Percentiles rank a stretch among this genome's conserved stretches.
phyloP scores from a whole-genome alignment of 2,888 invertebrate species.

The Oscheius onirici region DNA sequence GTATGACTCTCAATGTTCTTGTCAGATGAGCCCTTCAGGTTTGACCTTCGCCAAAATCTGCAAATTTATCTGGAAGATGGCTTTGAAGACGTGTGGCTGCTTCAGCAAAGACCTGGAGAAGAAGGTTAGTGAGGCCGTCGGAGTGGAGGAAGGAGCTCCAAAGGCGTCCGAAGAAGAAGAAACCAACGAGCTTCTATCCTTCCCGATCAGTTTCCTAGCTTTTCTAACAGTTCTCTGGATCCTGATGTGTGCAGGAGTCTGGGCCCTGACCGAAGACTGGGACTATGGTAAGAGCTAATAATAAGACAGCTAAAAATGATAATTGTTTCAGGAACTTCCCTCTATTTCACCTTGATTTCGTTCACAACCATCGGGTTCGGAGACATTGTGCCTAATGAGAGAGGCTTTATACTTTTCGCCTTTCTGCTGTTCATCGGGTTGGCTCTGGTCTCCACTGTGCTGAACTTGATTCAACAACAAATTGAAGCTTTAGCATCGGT shows the following conservation, averaged over 20 bases:
- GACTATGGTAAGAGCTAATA: conserved; percentile 62
- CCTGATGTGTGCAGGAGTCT: conserved; percentile 62
- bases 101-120: conserved; percentile 64
- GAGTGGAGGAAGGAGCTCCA: conserved; percentile 7
- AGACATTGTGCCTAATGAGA: conserved; percentile 55
- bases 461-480: conserved; percentile 68
- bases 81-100: conserved; percentile 49
- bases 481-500: conserved; percentile 60
- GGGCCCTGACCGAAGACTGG: conserved; percentile 64
- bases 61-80: conserved; percentile 53
- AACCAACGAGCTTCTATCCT: conserved; percentile 63
- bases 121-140: conserved; percentile 51
- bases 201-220: conserved; percentile 66
- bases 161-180: conserved; percentile 17
- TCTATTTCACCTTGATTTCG: conserved; percentile 68
- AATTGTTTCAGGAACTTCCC: conserved; percentile 55
- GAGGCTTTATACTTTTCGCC: conserved; percentile 65
- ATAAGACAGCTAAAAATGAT: no score
- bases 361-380: conserved; percentile 69
- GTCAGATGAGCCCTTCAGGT: no score
- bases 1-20: conserved; percentile 35
- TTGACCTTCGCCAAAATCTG: conserved; percentile 62
- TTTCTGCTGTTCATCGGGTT: conserved; percentile 65
- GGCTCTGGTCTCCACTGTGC: conserved; percentile 67
- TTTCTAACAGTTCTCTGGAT: conserved; percentile 65